phyloP scores from a whole-genome alignment of 2,797 vertebrate genomes.

The Lutjanus argentimaculatus region DNA sequence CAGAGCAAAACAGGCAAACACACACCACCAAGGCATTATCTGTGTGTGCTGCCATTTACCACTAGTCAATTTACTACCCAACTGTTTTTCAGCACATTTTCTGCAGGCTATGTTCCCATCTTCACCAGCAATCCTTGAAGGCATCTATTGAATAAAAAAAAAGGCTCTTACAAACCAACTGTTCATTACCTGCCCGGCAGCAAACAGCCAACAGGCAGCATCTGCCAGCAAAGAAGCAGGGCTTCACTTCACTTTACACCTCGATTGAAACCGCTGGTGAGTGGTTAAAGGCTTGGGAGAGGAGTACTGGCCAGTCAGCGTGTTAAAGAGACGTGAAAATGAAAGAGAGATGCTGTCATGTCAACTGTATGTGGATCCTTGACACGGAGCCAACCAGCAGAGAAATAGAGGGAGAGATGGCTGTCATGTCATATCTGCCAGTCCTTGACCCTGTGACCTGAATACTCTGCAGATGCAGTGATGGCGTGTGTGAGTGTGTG shows the following conservation, averaged over 20 bases:
- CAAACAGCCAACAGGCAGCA: neutral
- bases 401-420: neutral
- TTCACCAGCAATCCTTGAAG: neutral
- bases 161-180: neutral
- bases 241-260: too few species aligned
- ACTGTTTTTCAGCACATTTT: neutral
- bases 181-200: neutral
- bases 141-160: too few species aligned
- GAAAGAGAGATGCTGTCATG: neutral
- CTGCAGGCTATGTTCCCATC: neutral
- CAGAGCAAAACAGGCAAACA: too few species aligned
- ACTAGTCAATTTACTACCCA: too few species aligned
- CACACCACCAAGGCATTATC: too few species aligned
- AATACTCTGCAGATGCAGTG: neutral
- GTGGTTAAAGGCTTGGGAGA: neutral
- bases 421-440: conserved; percentile 5
- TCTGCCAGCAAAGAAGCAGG: neutral
- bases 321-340: neutral
- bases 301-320: neutral
- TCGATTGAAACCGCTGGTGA: neutral
- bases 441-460: conserved; percentile 34
- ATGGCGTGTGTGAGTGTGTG: conserved; percentile 10
- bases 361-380: neutral
- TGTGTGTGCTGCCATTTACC: too few species aligned
- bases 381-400: neutral